Evolutionary conservation across 1,140 invertebrate genomes (phyloP).

Genomic region (Schlechtendalia chinensis): DNA sequence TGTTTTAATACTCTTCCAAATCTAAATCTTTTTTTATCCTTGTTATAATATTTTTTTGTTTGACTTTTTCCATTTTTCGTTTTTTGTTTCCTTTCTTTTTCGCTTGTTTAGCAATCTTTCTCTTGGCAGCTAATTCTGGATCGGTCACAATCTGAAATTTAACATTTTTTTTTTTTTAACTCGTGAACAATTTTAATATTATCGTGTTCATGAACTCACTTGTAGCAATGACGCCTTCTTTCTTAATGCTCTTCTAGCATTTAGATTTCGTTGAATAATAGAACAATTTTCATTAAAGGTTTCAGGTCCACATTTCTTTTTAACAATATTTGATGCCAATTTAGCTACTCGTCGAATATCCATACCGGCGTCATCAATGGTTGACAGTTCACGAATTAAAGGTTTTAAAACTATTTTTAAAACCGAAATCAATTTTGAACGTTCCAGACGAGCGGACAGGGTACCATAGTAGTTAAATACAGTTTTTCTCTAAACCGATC

Average conservation of each 20-base stretch:
- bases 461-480: slow-evolving; percentile 75
- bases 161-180: not conserved
- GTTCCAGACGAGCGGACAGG: slow-evolving; percentile 61
- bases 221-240: slow-evolving; percentile 64
- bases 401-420: slow-evolving; percentile 64
- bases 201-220: slow-evolving; percentile 54
- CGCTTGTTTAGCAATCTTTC: slow-evolving; percentile 72
- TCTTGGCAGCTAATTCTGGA: slow-evolving; percentile 73
- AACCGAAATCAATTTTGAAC: slow-evolving; percentile 60
- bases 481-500: slow-evolving; percentile 61
- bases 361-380: slow-evolving; percentile 56
- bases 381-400: slow-evolving; percentile 68
- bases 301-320: slow-evolving; percentile 66
- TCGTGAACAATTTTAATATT: too few species aligned
- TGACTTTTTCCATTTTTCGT: slow-evolving; percentile 63
- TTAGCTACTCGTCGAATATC: slow-evolving; percentile 64
- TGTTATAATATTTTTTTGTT: slow-evolving; percentile 57
- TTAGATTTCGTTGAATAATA: slow-evolving; percentile 62
- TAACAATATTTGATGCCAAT: slow-evolving; percentile 67
- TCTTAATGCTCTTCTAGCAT: slow-evolving; percentile 65
- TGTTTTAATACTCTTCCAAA: slow-evolving; percentile 16
- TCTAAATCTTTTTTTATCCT: slow-evolving; percentile 54
- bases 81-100: slow-evolving; percentile 76
- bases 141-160: slow-evolving; percentile 65
- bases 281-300: slow-evolving; percentile 64